Percentiles rank a stretch among this genome's conserved stretches.
phyloP scores from a whole-genome alignment of 1,140 invertebrate species.

The Drosophila kohkoa region DNA sequence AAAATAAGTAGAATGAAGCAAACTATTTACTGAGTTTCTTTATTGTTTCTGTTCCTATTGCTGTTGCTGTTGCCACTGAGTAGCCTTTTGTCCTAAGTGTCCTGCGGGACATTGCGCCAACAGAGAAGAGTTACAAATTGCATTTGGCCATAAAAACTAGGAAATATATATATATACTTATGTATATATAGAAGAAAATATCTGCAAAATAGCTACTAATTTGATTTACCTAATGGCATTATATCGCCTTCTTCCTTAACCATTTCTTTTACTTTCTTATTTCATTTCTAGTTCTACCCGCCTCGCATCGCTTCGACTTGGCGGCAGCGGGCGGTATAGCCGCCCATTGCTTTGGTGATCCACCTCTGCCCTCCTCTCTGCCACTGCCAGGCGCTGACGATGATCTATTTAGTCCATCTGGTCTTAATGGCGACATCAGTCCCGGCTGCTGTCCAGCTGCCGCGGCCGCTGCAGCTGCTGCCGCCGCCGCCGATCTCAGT shows the following conservation, averaged over 20 bases:
- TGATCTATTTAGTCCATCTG: constrained; percentile 91
- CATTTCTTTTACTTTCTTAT: neutral
- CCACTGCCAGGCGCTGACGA: constrained; percentile 91
- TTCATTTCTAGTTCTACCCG: constrained; percentile 85
- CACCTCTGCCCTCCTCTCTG: constrained; percentile 88
- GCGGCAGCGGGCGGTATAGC: constrained; percentile 86
- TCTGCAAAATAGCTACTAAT: constrained; percentile 45
- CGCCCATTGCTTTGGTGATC: constrained; percentile 88
- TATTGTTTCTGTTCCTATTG: constrained; percentile 43
- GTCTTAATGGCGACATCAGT: constrained; percentile 86
- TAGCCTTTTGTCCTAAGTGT: constrained; percentile 47
- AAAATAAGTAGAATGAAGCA: constrained; percentile 61
- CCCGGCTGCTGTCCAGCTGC: constrained; percentile 84
- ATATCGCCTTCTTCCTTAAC: constrained; percentile 14
- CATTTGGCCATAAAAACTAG: constrained; percentile 56
- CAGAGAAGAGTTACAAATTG: constrained; percentile 71
- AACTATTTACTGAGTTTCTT: constrained; percentile 75
- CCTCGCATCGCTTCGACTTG: constrained; percentile 85
- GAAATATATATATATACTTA: neutral
- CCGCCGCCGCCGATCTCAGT: constrained; percentile 87
- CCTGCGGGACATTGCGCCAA: constrained; percentile 59
- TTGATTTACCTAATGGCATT: constrained; percentile 77
- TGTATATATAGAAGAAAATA: constrained; percentile 11
- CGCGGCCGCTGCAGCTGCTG: constrained; percentile 54
- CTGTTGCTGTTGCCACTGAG: constrained; percentile 29